Evolutionary conservation across 2,797 vertebrate genomes (phyloP).

Genomic region (Notamacropus eugenii): DNA sequence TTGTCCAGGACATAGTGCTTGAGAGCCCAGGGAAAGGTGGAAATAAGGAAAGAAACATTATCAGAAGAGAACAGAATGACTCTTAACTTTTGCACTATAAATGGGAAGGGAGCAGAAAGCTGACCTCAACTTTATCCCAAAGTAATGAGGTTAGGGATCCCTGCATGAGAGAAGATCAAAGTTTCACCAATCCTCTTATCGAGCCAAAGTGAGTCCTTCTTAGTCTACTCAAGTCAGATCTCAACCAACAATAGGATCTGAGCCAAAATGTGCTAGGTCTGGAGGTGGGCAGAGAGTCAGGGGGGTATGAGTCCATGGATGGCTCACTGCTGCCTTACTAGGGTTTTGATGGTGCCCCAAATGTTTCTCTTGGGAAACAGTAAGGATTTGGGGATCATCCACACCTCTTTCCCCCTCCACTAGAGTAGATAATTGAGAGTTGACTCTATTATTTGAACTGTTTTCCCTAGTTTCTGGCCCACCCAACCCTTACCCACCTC

Average conservation of each 20-base stretch:
- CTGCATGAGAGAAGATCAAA: neutral
- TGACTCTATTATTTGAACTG: neutral
- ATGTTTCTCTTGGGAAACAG: neutral
- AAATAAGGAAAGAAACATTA: neutral
- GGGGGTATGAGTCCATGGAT: neutral
- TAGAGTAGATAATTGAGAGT: neutral
- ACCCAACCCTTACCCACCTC: neutral
- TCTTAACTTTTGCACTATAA: neutral
- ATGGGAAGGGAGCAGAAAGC: fast-evolving
- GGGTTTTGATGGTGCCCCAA: neutral
- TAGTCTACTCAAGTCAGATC: neutral
- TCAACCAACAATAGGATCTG: too few species aligned
- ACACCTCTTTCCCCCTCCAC: neutral
- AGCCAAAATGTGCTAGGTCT: neutral
- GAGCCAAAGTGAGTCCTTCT: neutral
- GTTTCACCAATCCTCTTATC: neutral
- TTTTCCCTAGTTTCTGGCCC: neutral
- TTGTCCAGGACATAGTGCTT: neutral
- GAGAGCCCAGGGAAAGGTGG: neutral
- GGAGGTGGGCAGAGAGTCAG: too few species aligned
- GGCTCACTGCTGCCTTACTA: neutral
- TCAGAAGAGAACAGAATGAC: neutral
- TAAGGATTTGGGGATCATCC: neutral
- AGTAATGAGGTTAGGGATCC: neutral
- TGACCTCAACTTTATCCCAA: neutral